These are phyloP conservation scores for Tiphia femorata DNA, from an alignment of 2,888 invertebrate genomes.

Conservation along the genomic window DNA sequence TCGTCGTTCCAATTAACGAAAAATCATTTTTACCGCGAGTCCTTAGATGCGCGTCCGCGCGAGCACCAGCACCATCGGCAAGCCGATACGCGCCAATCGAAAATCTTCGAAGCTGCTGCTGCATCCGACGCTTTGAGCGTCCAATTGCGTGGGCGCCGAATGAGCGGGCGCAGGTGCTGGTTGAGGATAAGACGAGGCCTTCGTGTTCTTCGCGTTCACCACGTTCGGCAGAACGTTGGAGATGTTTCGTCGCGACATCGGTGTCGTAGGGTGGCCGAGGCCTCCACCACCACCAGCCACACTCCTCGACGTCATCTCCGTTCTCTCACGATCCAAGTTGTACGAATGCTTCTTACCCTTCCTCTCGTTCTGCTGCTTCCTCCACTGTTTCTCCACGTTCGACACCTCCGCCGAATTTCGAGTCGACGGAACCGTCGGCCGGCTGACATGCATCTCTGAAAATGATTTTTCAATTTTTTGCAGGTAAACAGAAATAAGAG, in stretches of 20 bases:
- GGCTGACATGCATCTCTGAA: conserved; percentile 39
- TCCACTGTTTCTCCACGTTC: conserved; percentile 25
- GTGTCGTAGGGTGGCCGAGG: conserved; percentile 27
- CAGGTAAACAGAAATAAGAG: no score
- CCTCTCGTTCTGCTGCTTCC: conserved; percentile 32
- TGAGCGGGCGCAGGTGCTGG: conserved; percentile 47
- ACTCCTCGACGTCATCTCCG: conserved; percentile 18
- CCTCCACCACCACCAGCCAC: no score
- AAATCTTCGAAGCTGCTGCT: conserved; percentile 13
- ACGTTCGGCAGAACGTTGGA: conserved; percentile 30
- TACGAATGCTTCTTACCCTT: conserved; percentile 34
- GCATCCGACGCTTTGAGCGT: conserved; percentile 27
- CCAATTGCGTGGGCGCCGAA: conserved; percentile 42
- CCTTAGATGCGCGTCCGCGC: no score
- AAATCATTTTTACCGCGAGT: no score
- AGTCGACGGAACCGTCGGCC: conserved; percentile 30
- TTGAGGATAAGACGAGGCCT: conserved; percentile 33
- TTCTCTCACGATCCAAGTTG: conserved; percentile 10
- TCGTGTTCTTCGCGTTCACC: conserved; percentile 32
- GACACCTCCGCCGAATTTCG: conserved; percentile 33
- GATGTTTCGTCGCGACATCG: conserved; percentile 34
- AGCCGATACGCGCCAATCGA: conserved; percentile 16
- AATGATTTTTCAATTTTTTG: no score
- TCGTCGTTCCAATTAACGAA: no score
- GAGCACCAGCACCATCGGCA: no score